Evolutionary conservation across 2,113 vertebrate species (phyloP), one percentile per base, ranked within the genome.

Genomic region (Caranx ignobilis): DNA sequence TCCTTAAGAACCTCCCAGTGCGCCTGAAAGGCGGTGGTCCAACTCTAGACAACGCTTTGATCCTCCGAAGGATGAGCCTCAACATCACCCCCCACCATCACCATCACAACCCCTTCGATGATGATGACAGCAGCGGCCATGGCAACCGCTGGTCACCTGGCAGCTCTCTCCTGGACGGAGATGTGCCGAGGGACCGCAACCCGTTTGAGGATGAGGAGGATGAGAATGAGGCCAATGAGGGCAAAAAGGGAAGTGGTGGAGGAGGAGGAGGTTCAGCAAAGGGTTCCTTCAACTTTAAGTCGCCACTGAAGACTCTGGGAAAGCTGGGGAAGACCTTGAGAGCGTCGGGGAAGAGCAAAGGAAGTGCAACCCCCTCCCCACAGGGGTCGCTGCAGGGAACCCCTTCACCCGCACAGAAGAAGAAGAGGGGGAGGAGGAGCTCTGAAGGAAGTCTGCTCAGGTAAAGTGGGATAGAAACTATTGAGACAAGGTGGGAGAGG

Each of bases 381-480:
- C 94, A 94, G 73, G 94, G 92, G 5, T 82, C 92, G 0, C 89
- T 94, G 31, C 62, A 85, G 9, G 89, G 90, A 0, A 94, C 95
- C 0, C 94, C 95, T 1, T 92, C 91, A 0, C 89, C 91, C 0
- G 61, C 79, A 59, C 79, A 80, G 76, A 94, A 93, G 82, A 95
- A 91, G 89, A 94, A 94, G 88, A 95, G 95, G 12, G 92, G 94
- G 15, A 75, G 88, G 57, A 88, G 45, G 92, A 96, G 95, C 84
- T 98, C 97, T 0, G 97, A 97, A 13, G 97, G 97, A 16, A 96
- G 96, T 78, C 76, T 97, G 57, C 80, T 95, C 59, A 91, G 95
- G 93, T 93, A 84, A 43, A 18, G 8, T 39, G 2, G 5, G 35
- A 15, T 10, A 3, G 9, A 55, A 31, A 6, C 26, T 8, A 12